phyloP scores from a whole-genome alignment of 2,888 invertebrate genomes.

The Rotaria magnacalcarata region DNA sequence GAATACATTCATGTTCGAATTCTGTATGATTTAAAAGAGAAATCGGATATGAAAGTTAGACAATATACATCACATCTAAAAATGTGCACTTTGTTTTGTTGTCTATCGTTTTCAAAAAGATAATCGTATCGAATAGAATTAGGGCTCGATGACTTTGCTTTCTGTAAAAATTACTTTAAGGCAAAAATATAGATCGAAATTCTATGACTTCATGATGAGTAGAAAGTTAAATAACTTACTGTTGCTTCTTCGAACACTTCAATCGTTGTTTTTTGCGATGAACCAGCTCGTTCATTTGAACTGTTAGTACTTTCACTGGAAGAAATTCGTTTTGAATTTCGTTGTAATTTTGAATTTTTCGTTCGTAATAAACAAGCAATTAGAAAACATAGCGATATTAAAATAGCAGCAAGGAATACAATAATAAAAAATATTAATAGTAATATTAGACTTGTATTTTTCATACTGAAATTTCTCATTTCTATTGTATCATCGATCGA shows the following conservation, averaged over 20 bases:
- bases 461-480: no score
- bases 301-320: not conserved
- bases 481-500: not conserved
- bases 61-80: no score
- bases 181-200: no score
- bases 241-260: not conserved
- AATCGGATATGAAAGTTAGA: not conserved
- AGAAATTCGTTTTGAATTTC: not conserved
- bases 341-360: not conserved
- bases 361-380: not conserved
- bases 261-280: slow-evolving; percentile 32
- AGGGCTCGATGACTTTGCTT: no score
- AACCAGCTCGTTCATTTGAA: slow-evolving; percentile 17
- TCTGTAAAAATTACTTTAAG: no score
- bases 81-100: no score
- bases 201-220: no score
- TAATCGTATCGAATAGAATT: no score
- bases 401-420: not conserved
- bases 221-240: not conserved
- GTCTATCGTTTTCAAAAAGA: no score
- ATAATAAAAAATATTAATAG: slow-evolving; percentile 11
- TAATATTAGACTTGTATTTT: not conserved
- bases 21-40: no score
- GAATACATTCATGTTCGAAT: no score
- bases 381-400: not conserved